Percentiles rank a stretch among this genome's conserved stretches.
Conservation (phyloP, 2,888 invertebrate genomes). For the Entomobrya proxima region DNA sequence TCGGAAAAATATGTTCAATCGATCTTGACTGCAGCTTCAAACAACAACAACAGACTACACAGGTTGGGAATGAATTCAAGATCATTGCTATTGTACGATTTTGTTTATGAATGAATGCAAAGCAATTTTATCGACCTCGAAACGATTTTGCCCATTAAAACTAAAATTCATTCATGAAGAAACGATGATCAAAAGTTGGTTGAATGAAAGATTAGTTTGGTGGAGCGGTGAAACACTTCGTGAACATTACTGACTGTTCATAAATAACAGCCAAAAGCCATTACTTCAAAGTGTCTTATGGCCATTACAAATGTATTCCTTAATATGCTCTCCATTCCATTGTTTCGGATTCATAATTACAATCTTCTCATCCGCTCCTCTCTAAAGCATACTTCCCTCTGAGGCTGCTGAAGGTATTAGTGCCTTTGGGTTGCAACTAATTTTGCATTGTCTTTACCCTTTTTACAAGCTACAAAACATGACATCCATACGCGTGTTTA, state of each 20-base stretch:
- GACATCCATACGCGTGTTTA: neutral
- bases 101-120: constrained; percentile 17
- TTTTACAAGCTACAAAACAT: neutral
- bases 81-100: constrained; percentile 38
- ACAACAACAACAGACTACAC: neutral
- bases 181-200: neutral
- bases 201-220: neutral
- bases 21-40: constrained; percentile 6
- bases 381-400: neutral
- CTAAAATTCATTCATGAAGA: constrained; percentile 31
- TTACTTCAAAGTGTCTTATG: constrained; percentile 18
- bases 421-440: constrained; percentile 38
- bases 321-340: constrained; percentile 46
- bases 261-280: neutral
- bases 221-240: neutral
- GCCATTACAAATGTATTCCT: constrained; percentile 9
- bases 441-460: constrained; percentile 22
- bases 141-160: constrained; percentile 35
- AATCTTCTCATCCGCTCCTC: neutral
- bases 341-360: constrained; percentile 47
- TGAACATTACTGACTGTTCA: neutral
- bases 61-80: constrained; percentile 7
- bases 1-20: too few species aligned
- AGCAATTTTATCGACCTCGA: constrained; percentile 22
- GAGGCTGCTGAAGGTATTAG: neutral